Evolutionary conservation across 2,113 vertebrate species (phyloP).

Genomic region (Rhinoderma darwinii): DNA sequence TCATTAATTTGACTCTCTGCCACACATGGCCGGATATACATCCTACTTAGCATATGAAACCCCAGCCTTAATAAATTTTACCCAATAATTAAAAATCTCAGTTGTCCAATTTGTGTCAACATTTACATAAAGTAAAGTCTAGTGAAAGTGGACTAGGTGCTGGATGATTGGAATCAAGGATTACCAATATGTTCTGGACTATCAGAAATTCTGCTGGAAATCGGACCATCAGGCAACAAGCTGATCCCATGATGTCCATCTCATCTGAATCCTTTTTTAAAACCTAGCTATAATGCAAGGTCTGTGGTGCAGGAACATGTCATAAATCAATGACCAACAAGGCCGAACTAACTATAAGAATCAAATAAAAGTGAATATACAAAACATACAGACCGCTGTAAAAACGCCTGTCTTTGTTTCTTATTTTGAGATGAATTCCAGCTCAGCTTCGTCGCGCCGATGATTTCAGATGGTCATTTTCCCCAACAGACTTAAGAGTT

Average conservation of each 20-base stretch:
- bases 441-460: not conserved
- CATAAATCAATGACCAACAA: not conserved
- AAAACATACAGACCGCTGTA: not conserved
- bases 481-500: not conserved
- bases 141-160: not conserved
- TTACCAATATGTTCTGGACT: not conserved
- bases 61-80: too few species aligned
- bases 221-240: not conserved
- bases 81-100: too few species aligned
- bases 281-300: not conserved
- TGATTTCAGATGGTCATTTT: slow-evolving; percentile 26
- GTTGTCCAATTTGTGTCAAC: too few species aligned
- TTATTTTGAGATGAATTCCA: slow-evolving; percentile 6
- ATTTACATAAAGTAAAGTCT: too few species aligned
- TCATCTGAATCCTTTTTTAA: not conserved
- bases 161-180: not conserved
- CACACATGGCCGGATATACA: too few species aligned
- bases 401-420: not conserved
- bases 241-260: not conserved
- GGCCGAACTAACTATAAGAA: not conserved
- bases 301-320: not conserved
- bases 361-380: not conserved
- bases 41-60: too few species aligned
- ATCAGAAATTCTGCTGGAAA: not conserved
- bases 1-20: too few species aligned